These are phyloP conservation scores for Athalia cordata DNA, from an alignment of 2,888 invertebrate species.

Conservation along the genomic window DNA sequence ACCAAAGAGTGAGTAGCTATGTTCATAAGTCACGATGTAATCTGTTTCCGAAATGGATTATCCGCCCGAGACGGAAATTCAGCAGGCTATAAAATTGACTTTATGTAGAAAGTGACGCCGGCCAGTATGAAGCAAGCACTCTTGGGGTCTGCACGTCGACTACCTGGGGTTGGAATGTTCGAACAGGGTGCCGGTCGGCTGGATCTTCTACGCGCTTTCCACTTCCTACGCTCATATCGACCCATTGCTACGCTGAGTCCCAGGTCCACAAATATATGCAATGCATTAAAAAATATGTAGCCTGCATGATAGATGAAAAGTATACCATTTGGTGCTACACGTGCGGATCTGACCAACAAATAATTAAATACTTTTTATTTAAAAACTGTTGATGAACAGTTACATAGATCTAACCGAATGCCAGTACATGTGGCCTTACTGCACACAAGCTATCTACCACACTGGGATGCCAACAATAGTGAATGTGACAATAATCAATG, in stretches of 20 bases:
- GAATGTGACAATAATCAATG: slow-evolving; percentile 96
- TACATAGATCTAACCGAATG: slow-evolving; percentile 96
- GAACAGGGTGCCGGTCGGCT: slow-evolving; percentile 98
- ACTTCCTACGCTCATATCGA: slow-evolving; percentile 77
- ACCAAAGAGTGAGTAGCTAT: slow-evolving; percentile 22
- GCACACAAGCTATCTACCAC: slow-evolving; percentile 94
- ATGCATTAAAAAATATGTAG: neutral
- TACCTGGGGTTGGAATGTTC: slow-evolving; percentile 94
- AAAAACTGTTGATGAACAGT: slow-evolving; percentile 71
- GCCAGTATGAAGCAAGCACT: slow-evolving; percentile 97
- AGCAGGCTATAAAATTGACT: too few species aligned
- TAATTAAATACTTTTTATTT: neutral
- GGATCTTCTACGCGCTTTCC: slow-evolving; percentile 91
- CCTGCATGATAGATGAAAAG: neutral
- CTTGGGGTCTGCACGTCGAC: slow-evolving; percentile 90
- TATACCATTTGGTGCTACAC: neutral
- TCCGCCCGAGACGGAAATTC: too few species aligned
- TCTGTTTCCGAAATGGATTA: too few species aligned
- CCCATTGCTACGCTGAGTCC: slow-evolving; percentile 77
- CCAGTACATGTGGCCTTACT: slow-evolving; percentile 99
- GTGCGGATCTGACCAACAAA: neutral
- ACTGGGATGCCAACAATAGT: slow-evolving; percentile 91
- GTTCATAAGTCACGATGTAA: too few species aligned
- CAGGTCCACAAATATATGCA: slow-evolving; percentile 60
- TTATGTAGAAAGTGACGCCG: slow-evolving; percentile 80